phyloP scores from a whole-genome alignment of 1,140 invertebrate species.

The Idris sp. region DNA sequence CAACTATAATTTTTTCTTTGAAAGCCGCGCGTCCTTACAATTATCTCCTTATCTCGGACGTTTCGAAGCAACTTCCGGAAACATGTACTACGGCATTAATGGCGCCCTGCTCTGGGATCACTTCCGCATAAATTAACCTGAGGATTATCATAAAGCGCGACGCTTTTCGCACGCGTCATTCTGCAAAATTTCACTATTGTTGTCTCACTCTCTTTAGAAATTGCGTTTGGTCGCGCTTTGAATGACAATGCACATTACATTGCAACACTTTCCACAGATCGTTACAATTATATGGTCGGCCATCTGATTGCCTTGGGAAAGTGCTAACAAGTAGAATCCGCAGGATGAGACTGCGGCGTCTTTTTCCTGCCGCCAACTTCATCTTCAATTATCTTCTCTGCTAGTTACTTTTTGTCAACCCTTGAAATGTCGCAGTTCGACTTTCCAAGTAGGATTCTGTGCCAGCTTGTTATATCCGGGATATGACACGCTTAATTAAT shows the following conservation, averaged over 20 bases:
- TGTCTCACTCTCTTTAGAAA: constrained; percentile 41
- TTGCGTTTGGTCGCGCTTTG: constrained; percentile 26
- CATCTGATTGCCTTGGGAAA: constrained; percentile 36
- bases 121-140: constrained; percentile 49
- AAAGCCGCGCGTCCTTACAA: constrained; percentile 10
- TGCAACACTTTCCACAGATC: constrained; percentile 44
- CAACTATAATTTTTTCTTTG: neutral
- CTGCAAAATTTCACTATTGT: constrained; percentile 49
- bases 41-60: constrained; percentile 17
- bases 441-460: constrained; percentile 13
- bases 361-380: neutral
- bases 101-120: constrained; percentile 7
- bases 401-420: constrained; percentile 1
- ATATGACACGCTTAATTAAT: constrained; percentile 22
- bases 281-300: constrained; percentile 25
- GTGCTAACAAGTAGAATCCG: constrained; percentile 8
- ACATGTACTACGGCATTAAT: constrained; percentile 17
- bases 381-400: constrained; percentile 15
- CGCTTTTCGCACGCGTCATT: constrained; percentile 41
- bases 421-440: constrained; percentile 17
- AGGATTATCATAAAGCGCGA: constrained; percentile 39
- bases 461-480: constrained; percentile 9
- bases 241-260: constrained; percentile 30
- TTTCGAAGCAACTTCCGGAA: constrained; percentile 21
- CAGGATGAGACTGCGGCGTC: neutral